phyloP scores from a whole-genome alignment of 2,888 invertebrate genomes.

The Lottia scabra region DNA sequence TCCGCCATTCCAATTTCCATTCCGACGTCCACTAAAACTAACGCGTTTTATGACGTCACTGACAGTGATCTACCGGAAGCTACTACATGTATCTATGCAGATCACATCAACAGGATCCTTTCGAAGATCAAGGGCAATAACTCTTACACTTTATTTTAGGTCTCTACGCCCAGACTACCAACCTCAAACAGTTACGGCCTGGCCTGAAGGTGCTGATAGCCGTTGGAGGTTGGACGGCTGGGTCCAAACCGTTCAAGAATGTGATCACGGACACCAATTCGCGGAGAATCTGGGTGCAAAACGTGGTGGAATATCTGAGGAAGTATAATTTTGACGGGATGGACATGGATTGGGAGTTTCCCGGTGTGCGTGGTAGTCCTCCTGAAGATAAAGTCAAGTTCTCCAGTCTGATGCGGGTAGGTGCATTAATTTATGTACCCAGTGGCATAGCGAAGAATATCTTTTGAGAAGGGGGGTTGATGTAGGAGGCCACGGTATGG shows the following conservation, averaged over 20 bases:
- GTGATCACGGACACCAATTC: constrained; percentile 5
- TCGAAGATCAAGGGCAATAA: too few species aligned
- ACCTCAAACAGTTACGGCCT: constrained; percentile 59
- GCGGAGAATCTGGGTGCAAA: constrained; percentile 14
- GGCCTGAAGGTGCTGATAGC: constrained; percentile 44
- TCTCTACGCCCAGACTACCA: constrained; percentile 45
- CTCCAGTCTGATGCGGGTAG: constrained; percentile 46
- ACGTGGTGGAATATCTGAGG: constrained; percentile 33
- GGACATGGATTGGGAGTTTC: constrained; percentile 95
- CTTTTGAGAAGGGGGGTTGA: too few species aligned
- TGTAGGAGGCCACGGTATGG: too few species aligned
- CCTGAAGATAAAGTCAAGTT: constrained; percentile 53
- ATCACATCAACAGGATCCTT: too few species aligned
- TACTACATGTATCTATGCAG: too few species aligned
- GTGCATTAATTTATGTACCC: too few species aligned
- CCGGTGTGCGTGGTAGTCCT: constrained; percentile 69
- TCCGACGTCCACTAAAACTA: too few species aligned
- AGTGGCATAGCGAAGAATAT: too few species aligned
- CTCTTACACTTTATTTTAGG: constrained; percentile 15
- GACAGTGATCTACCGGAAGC: too few species aligned
- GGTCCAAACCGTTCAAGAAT: constrained; percentile 51
- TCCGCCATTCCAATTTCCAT: too few species aligned
- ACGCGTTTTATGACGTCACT: too few species aligned
- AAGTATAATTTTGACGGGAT: constrained; percentile 83
- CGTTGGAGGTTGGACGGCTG: constrained; percentile 54